Evolutionary conservation across 2,113 vertebrate species (phyloP), one percentile per base, ranked within the genome.

Genomic region (Herpailurus yagouaroundi): DNA sequence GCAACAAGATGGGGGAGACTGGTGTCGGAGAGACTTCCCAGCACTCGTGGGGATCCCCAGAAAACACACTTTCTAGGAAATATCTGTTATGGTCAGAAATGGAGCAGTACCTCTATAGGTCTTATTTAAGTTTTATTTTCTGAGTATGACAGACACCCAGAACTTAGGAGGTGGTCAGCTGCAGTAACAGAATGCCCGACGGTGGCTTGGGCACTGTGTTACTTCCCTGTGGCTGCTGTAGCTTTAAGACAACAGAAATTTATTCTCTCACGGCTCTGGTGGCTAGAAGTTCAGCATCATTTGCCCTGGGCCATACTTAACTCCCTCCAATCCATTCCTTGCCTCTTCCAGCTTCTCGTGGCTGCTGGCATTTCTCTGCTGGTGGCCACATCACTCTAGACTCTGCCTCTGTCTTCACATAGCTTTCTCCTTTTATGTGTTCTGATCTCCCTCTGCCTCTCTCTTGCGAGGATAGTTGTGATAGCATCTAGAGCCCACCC

Each of bases 1-100:
- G 38, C 52, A 14, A 7, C 0, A 2, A 8, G 14, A 19, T 31
- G 0, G 3, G 23, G 12, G 31, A 45, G 18, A 52, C 31, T 50
- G 66, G 48, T 38, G 7, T 16, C 21, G 3, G 23, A 33, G 36
- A 74, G 85, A 50, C 63, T 33, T 33, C 9, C 69, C 0, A 1
- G 71, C 50, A 5, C 15, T 31, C 64, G 27, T 71, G 68, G 21
- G 3, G 15, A 88, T 27, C 16, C 27, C 55, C 55, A 25, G 9
- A 89, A 73, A 87, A 38, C 19, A 41, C 3, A 2, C 57, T 83
- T 73, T 57, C 80, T 55, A 18, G 36, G 21, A 50, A 93, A 5
- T 7, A 15, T 27, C 74, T 89, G 36, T 71, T 64, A 2, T 1
- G 12, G 14, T 80, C 33, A 55, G 48, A 38, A 45, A 41, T 14